Evolutionary conservation across 2,888 invertebrate species (phyloP).

Genomic region (Patella depressa): DNA sequence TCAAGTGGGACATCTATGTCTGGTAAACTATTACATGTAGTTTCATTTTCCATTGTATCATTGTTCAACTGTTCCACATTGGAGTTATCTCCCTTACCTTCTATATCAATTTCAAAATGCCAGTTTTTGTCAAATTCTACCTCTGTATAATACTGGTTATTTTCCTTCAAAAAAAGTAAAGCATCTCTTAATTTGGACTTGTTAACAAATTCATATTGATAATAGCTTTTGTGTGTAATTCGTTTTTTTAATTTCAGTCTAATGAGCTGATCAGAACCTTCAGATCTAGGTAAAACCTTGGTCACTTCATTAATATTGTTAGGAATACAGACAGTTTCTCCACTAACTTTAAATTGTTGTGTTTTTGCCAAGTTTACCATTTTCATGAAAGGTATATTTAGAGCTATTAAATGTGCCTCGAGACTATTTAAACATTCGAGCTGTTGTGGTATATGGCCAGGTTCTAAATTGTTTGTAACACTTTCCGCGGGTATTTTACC

Average conservation of each 20-base stretch:
- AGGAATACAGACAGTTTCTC: background rate
- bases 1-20: no score
- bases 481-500: slow-evolving; percentile 11
- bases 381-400: slow-evolving; percentile 10
- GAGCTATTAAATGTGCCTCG: background rate
- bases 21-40: no score
- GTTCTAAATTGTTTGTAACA: slow-evolving; percentile 14
- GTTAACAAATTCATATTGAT: background rate
- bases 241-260: background rate
- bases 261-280: background rate
- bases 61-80: no score
- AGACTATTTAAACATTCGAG: background rate
- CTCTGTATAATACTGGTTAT: background rate
- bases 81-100: no score
- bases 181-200: background rate
- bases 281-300: background rate
- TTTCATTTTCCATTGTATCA: no score
- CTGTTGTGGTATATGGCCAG: background rate
- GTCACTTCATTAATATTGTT: slow-evolving; percentile 6
- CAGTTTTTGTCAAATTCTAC: background rate
- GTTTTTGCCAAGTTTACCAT: background rate
- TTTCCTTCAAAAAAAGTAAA: background rate
- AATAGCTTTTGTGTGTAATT: background rate
- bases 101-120: background rate
- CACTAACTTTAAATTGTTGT: background rate